Evolutionary conservation across 2,113 vertebrate genomes (phyloP), one percentile per base, ranked within the genome.

Genomic region (Chaetops frenatus): DNA sequence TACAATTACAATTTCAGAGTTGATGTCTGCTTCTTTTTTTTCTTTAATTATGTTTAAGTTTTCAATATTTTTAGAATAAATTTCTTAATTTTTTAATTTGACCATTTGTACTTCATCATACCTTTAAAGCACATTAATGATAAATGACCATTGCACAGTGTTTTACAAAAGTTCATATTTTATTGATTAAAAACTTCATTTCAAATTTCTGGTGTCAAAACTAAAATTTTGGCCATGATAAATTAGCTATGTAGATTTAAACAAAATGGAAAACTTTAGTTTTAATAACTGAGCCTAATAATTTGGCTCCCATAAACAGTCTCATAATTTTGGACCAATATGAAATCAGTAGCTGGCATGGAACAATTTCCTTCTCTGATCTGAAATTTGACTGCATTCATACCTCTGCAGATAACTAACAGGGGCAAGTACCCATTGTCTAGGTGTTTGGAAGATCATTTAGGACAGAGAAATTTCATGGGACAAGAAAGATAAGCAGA

Each of bases 1-100:
- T 31, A 36, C 16, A 76, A 91, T 91, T 95, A 80, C 16, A 19
- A 76, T 60, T 88, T 82, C 58, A 70, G 36, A 73, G 24, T 50
- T 86, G 10, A 6, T 28, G 7, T 24, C 15, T 65, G 12, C 4
- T 35, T 58, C 50, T 38, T 19, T 45, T 35, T 17, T 50, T 91
- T 22, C 35, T 84, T 83, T 77, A 83, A 58, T 89, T 90, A 15
- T 50, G 5, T 18, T 45, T 69, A 73, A 28, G 16, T 50, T 90
- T 92, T 56, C 20, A 38, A 3, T 35, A 69, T 48, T 42, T 25
- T 22, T 33, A 11, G 21, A 50, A 56, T 38, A 57, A 44, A 65
- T 70, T n/a, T 86, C 7, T 24, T 56, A 53, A 21, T 51, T 36
- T 79, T 79, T 57, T 38, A 60, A n/a, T 83, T 79, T 33, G 6